phyloP scores from a whole-genome alignment of 2,113 vertebrate genomes.

The Labrus mixtus region DNA sequence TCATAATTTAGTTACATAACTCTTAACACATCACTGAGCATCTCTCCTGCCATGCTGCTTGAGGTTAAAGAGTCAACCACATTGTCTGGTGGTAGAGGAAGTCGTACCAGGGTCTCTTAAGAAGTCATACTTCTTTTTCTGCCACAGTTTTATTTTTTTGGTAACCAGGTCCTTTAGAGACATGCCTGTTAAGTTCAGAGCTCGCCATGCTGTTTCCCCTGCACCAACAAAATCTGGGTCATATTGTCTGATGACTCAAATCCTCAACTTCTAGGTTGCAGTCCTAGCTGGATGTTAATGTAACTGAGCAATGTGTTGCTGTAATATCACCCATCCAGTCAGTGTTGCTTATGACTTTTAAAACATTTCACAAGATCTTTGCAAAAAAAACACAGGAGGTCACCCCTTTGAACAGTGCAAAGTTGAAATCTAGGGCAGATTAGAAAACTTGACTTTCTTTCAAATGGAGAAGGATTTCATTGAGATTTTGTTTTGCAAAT shows the following conservation, averaged over 20 bases:
- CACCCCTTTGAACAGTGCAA: too few species aligned
- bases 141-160: not conserved
- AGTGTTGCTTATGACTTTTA: not conserved
- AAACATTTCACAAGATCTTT: not conserved
- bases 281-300: not conserved
- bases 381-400: not conserved
- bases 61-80: not conserved
- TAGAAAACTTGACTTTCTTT: not conserved
- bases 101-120: too few species aligned
- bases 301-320: not conserved
- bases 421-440: not conserved
- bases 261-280: not conserved
- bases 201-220: not conserved
- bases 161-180: not conserved
- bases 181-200: not conserved
- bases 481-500: too few species aligned
- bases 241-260: not conserved
- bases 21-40: not conserved
- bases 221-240: not conserved
- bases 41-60: not conserved
- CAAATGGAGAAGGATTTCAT: too few species aligned
- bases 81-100: too few species aligned
- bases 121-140: not conserved
- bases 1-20: too few species aligned
- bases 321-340: not conserved